These are phyloP conservation scores for Crepidodera aurea DNA, from an alignment of 2,888 invertebrate genomes.

Conservation along the genomic window DNA sequence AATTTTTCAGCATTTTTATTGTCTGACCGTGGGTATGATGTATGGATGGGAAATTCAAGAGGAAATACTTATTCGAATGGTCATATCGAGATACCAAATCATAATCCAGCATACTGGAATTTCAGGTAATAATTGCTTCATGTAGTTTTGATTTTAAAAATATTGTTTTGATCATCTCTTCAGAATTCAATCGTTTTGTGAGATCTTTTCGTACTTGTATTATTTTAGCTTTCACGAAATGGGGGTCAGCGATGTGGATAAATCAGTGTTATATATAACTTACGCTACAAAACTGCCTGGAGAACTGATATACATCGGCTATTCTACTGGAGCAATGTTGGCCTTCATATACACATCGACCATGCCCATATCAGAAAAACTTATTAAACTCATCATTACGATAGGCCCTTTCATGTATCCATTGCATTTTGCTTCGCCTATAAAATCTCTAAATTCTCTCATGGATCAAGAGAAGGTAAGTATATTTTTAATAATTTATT, in stretches of 20 bases:
- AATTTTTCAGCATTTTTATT: slow-evolving; percentile 68
- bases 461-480: background rate
- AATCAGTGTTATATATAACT: background rate
- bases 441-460: background rate
- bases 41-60: slow-evolving; percentile 85
- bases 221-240: slow-evolving; percentile 85
- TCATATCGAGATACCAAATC: slow-evolving; percentile 66
- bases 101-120: slow-evolving; percentile 74
- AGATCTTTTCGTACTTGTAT: no score
- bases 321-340: background rate
- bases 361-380: background rate
- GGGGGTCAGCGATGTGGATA: slow-evolving; percentile 77
- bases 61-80: slow-evolving; percentile 80
- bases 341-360: background rate
- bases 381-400: background rate
- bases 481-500: no score
- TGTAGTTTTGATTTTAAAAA: no score
- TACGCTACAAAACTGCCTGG: background rate
- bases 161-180: background rate
- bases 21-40: slow-evolving; percentile 75
- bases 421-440: background rate
- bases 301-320: background rate
- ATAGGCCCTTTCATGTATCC: background rate
- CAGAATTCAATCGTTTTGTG: no score
- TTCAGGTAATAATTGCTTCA: slow-evolving; percentile 64